Conservation (phyloP, 2,888 invertebrate genomes). For the Teinopalpus imperialis region DNA sequence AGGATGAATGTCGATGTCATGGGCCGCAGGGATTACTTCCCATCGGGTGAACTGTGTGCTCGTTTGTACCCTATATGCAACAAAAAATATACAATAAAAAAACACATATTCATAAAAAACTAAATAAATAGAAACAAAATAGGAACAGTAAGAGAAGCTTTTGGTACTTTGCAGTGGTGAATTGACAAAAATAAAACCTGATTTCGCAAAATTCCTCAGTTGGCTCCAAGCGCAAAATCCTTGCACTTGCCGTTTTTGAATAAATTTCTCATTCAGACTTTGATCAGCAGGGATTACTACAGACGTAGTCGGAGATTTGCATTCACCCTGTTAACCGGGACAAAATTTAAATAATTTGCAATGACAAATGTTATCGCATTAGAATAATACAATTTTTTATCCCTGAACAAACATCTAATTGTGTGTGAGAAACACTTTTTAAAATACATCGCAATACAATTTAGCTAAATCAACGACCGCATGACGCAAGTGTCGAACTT, state of each 20-base stretch:
- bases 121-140: too few relatives aligned
- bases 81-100: too few relatives aligned
- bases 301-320: conserved; percentile 49
- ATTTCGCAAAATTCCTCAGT: conserved; percentile 38
- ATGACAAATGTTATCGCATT: conserved; percentile 62
- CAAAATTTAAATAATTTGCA: conserved; percentile 73
- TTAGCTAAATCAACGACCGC: conserved; percentile 28
- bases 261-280: conserved; percentile 71
- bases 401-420: conserved; percentile 58
- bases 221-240: conserved; percentile 44
- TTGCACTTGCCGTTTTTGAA: conserved; percentile 62
- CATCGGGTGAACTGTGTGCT: too few relatives aligned
- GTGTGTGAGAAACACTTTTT: conserved; percentile 56
- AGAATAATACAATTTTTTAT: conserved; percentile 53
- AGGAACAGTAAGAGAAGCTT: too few relatives aligned
- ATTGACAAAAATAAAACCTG: conserved; percentile 25
- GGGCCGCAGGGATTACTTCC: too few relatives aligned
- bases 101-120: too few relatives aligned
- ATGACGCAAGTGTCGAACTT: conserved; percentile 33
- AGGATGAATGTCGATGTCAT: too few relatives aligned
- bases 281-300: conserved; percentile 63
- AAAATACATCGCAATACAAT: conserved; percentile 41
- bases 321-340: conserved; percentile 51
- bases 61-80: too few relatives aligned
- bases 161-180: too few relatives aligned